phyloP scores from a whole-genome alignment of 2,797 vertebrate genomes.

The Acipenser oxyrinchus region DNA sequence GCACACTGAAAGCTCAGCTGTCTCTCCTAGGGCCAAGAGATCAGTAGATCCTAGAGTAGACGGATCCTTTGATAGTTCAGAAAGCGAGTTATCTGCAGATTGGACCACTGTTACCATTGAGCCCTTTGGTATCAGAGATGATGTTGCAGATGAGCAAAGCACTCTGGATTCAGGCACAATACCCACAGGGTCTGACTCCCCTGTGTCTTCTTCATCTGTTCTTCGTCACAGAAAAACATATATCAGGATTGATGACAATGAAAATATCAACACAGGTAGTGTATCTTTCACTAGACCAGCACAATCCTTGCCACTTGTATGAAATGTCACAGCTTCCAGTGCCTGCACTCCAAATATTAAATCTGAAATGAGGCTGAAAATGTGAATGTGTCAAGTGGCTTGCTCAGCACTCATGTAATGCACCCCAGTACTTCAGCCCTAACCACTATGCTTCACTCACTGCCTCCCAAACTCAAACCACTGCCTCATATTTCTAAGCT shows the following conservation, averaged over 20 bases:
- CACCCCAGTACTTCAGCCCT: neutral
- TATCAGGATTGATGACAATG: neutral
- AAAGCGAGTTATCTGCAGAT: neutral
- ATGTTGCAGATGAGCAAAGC: constrained; percentile 10
- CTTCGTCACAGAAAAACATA: neutral
- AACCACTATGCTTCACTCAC: neutral
- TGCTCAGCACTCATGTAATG: neutral
- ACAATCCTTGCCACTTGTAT: neutral
- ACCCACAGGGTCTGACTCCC: neutral
- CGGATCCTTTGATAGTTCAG: constrained; percentile 7
- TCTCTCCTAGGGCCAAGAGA: constrained; percentile 24
- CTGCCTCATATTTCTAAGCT: too few relatives aligned
- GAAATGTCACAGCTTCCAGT: neutral
- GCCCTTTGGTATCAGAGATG: neutral
- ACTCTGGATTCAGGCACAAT: neutral
- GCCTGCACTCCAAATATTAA: neutral
- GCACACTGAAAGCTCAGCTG: constrained; percentile 15
- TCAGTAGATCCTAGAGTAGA: constrained; percentile 21
- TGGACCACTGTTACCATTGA: constrained; percentile 10
- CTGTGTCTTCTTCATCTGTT: neutral
- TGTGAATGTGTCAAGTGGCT: constrained; percentile 15
- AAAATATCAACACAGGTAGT: constrained; percentile 18
- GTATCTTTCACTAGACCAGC: neutral
- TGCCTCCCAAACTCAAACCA: neutral
- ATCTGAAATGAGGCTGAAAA: constrained; percentile 5